Evolutionary conservation across 2,797 vertebrate species (phyloP).

Genomic region (Mastacembelus armatus): DNA sequence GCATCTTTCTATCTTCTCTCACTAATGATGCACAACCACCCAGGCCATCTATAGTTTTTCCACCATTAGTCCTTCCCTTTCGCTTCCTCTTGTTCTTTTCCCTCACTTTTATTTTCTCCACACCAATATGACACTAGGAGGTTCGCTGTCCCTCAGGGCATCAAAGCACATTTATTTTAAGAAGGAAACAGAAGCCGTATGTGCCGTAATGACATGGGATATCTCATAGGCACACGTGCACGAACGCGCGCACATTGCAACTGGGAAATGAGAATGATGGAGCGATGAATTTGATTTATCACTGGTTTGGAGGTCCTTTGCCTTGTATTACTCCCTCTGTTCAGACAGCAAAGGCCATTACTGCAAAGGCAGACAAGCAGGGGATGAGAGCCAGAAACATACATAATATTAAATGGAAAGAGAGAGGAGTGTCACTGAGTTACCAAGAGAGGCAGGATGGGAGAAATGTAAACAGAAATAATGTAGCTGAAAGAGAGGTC

Average conservation of each 20-base stretch:
- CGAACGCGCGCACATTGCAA: conserved; percentile 1
- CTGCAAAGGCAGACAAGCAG: neutral
- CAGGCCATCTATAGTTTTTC: conserved; percentile 17
- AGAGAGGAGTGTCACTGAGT: neutral
- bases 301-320: conserved; percentile 6
- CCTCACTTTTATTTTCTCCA: neutral
- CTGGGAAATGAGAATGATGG: conserved; percentile 29
- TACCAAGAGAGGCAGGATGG: neutral
- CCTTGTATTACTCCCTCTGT: conserved; percentile 18
- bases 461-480: neutral
- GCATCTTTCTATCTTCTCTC: conserved; percentile 3
- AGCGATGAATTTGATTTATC: conserved; percentile 41
- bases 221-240: conserved; percentile 7
- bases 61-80: conserved; percentile 4
- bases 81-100: neutral
- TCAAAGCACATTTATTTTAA: conserved; percentile 38
- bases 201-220: neutral
- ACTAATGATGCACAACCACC: conserved; percentile 42
- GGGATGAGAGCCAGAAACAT: neutral
- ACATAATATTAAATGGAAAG: neutral
- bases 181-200: conserved; percentile 3
- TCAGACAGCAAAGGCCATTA: conserved; percentile 22
- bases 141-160: conserved; percentile 15
- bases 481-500: neutral
- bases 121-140: conserved; percentile 12